Evolutionary conservation across 64 coral and sea anemone species (phyloP), one percentile per base, ranked within the genome.

Genomic region (Astreopora myriophthalma): DNA sequence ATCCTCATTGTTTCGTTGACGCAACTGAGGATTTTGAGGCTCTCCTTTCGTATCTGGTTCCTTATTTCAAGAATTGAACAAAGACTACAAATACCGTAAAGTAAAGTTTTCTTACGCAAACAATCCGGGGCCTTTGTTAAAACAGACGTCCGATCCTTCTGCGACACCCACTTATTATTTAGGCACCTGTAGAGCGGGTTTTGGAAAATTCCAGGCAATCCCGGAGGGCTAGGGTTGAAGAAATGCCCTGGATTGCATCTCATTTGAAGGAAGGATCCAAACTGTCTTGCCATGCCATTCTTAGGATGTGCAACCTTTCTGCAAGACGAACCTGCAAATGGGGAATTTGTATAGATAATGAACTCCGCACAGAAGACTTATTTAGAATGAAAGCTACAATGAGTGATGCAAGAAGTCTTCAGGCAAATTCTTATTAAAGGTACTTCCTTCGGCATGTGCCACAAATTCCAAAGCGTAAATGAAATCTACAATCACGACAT

Each of bases 71-170:
- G n/a, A n/a, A n/a, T n/a, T n/a, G n/a, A n/a, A n/a, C n/a, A n/a
- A n/a, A n/a, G n/a, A n/a, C n/a, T n/a, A n/a, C n/a, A n/a, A n/a
- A n/a, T n/a, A n/a, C n/a, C n/a, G n/a, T n/a, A n/a, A n/a, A 22
- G 22, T 38, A 17, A 20, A 6, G 84, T 86, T 70, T 44, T 62
- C 94, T 87, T 85, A 98, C 96, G 79, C 36, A 82, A 60, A 31
- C 96, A 98, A 26, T 92, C 93, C 31, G 96, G 93, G 10, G 92
- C 57, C 12, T 86, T 64, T 1, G 86, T 98, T 12, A 95, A 48
- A 5, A 70, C 26, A 5, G 74, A 90, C 12, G 25, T 27, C 5
- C 13, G 17, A 9, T 44, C 14, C 26, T 23, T 65, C 17, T 74
- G 62, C 12, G 79, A 28, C 0, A 83, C 22, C 89, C 93, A 98